Base-by-base conservation (phyloP, 2,888 invertebrate species). In the Cataglyphis livida region DNA sequence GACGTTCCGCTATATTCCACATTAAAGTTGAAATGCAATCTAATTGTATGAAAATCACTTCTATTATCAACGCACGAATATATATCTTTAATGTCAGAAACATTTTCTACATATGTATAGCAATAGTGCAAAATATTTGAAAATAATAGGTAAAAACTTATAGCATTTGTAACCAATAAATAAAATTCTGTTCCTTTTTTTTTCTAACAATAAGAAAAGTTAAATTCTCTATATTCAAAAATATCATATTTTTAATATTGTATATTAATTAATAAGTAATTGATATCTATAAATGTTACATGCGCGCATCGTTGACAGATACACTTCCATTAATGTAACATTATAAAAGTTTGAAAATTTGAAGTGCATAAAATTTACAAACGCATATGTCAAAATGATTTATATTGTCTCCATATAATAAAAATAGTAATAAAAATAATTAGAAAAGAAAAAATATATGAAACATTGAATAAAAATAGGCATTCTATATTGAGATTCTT, bases 1-100 rank as follows among this genome's bases (percentile, higher is more conserved):
- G 68, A 76, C 78, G 68, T 82, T 90, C 84, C 65, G 78, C 86
- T 82, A 83, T 28, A 18, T 32, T 51, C 21, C n/a, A 28, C 61
- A 18, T 1, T 41, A 41, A 10, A 54, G 6, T 9, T 59, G 10
- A 12, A 57, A 41, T 7, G 0, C 6, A 7, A 73, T 41, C 28
- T 73, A 61, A 35, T n/a, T 73, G 9, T 18, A 35, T 28, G 25
- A 25, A 32, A 65, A 65, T 65, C 25, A 64, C 44, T 44, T 64
- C 21, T 74, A 1, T 59, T n/a, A 15, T 25, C 64, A n/a, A 51
- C 51, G 7, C 18, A 70, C 15, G 9, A 15, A 18, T 15, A n/a
- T 21, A 25, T n/a, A 21, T 70, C 10, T 51, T 18, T 44, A 66
- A 28, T 32, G 18, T n/a, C 28, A 1, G 32, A n/a, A 12, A 21